Conservation (phyloP, 2,888 invertebrate species). For the Deilephila elpenor region DNA sequence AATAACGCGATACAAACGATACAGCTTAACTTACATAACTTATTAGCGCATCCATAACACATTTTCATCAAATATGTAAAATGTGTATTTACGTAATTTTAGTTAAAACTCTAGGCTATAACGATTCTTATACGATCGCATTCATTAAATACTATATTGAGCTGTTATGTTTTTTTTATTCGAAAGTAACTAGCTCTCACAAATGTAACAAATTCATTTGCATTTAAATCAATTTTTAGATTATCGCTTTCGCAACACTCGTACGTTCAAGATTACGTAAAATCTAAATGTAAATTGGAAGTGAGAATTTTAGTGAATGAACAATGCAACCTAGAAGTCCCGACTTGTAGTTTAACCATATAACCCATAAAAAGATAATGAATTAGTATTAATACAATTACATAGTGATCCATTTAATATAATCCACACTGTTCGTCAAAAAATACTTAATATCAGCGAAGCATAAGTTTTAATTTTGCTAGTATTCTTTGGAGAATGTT, state of each 20-base stretch:
- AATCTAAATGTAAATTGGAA: background rate
- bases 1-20: no score
- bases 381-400: no score
- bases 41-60: background rate
- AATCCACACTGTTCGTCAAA: no score
- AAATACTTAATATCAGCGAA: no score
- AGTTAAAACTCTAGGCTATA: background rate
- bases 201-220: constrained; percentile 72
- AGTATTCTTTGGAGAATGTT: background rate
- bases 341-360: background rate
- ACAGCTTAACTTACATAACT: background rate
- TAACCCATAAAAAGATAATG: background rate
- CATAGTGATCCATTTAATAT: no score
- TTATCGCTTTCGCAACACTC: background rate
- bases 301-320: background rate
- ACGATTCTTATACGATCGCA: constrained; percentile 3
- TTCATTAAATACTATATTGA: background rate
- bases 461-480: no score
- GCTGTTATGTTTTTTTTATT: constrained; percentile 7
- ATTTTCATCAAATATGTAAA: constrained; percentile 2
- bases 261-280: background rate
- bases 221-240: constrained; percentile 61
- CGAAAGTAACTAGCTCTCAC: constrained; percentile 20
- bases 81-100: constrained; percentile 12
- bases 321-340: background rate